Base-by-base conservation (phyloP, 2,113 vertebrate species). In the Oceanites oceanicus region DNA sequence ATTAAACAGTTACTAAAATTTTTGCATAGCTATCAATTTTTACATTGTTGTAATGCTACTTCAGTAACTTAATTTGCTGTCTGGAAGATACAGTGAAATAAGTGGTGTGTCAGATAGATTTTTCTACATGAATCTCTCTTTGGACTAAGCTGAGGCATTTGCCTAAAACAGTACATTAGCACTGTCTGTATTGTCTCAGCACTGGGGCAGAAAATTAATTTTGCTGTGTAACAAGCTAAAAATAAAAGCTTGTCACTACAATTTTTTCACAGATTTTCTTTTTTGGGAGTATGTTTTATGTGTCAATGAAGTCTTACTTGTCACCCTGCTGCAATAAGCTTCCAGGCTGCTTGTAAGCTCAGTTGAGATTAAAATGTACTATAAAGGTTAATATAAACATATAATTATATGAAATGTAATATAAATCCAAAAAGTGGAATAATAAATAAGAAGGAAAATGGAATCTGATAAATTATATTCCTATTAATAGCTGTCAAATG, bases 201-300 rank as follows among this genome's bases (percentile, higher is more conserved):
- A 88, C 7, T 95, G 92, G 92, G 62, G n/a, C 74, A 86, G 67
- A 80, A 93, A 90, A 93, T 75, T 92, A 93, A 95, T 94, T 92
- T 91, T 49, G 25, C 71, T 92, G 53, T 49, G 49, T 76, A 95
- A 92, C 7, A 72, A 92, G 66, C 78, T 90, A 85, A 81, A 74
- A 68, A 13, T 13, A 86, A 85, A 97, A 81, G 36, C 61, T 81
- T 80, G 49, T 75, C 63, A 79, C 34, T 66, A 45, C 10, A 32
- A 45, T 81, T 96, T 98, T 74, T 68, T 27, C 58, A 72, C 42
- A 63, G 11, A 47, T 52, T 90, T 90, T 85, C 75, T 87, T 68
- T 79, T 76, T 73, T 11, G 10, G 1, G 44, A 71, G 27, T 47
- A 38, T 62, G 45, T 32, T 89, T 87, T 56, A 42, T 55, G 30